phyloP scores from a whole-genome alignment of 1,140 invertebrate genomes.

The Atta cephalotes region DNA sequence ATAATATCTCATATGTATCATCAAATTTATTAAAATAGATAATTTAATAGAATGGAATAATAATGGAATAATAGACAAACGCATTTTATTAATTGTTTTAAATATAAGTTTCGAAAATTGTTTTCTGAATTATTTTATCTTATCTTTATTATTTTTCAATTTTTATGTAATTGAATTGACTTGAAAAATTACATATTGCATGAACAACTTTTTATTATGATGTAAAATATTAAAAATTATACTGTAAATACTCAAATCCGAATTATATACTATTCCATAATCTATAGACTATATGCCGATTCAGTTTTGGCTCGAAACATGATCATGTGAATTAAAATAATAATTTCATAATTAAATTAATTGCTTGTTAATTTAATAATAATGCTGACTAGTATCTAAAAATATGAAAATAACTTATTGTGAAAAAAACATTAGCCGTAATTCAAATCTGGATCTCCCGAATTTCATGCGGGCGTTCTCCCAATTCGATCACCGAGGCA shows the following conservation, averaged over 20 bases:
- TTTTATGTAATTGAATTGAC: background rate
- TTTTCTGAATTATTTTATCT: no score
- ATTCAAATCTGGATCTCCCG: no score
- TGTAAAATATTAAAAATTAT: slow-evolving; percentile 17
- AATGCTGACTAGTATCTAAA: no score
- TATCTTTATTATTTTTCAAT: background rate
- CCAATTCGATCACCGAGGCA: no score
- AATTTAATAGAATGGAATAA: background rate
- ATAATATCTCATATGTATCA: no score
- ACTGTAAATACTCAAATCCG: background rate
- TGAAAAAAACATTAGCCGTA: no score
- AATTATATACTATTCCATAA: no score
- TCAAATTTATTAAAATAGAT: background rate
- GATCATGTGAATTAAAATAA: no score
- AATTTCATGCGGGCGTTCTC: no score
- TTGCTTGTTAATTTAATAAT: no score
- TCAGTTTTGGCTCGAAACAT: background rate
- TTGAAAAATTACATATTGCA: background rate
- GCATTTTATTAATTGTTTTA: background rate
- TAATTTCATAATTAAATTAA: no score
- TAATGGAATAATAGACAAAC: background rate
- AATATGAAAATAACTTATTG: no score
- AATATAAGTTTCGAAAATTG: background rate
- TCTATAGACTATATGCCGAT: background rate
- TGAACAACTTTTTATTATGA: background rate